Evolutionary conservation across 2,797 vertebrate genomes (phyloP).

Genomic region (Labroides dimidiatus): DNA sequence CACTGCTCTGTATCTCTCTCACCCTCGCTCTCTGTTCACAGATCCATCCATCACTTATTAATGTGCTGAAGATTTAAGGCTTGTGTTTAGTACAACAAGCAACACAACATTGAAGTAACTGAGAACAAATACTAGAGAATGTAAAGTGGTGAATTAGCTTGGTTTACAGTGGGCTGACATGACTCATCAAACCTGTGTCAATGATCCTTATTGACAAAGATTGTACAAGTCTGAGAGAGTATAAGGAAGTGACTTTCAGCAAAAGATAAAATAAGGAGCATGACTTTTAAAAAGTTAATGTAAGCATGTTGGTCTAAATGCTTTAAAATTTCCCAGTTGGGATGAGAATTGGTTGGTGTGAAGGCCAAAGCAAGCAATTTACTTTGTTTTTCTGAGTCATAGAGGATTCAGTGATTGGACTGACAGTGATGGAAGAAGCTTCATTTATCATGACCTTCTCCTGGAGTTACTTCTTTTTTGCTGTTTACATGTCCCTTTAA

Average conservation of each 20-base stretch:
- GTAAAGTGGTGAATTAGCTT: neutral
- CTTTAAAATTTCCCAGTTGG: too few species aligned
- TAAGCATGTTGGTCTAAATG: too few species aligned
- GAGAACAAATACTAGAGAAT: neutral
- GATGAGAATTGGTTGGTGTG: too few species aligned
- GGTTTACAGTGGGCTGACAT: too few species aligned
- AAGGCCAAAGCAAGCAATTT: too few species aligned
- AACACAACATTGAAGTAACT: neutral
- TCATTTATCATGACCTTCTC: too few species aligned
- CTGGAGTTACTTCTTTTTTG: too few species aligned
- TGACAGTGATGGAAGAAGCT: neutral
- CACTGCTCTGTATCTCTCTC: slow-evolving; percentile 11
- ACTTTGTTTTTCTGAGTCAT: neutral
- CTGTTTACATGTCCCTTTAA: too few species aligned
- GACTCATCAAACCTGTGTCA: neutral
- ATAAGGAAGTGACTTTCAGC: neutral
- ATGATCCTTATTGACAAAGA: neutral
- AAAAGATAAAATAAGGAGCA: too few species aligned
- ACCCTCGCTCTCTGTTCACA: slow-evolving; percentile 3
- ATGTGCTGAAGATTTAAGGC: neutral
- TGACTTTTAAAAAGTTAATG: too few species aligned
- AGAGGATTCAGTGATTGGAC: too few species aligned
- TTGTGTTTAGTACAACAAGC: neutral
- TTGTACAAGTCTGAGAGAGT: neutral
- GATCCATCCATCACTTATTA: neutral